A percentile compares a stretch with the other conserved stretches of the same genome.
Evolutionary conservation across 1,140 invertebrate genomes (phyloP).

Genomic region (Agrilus planipennis): DNA sequence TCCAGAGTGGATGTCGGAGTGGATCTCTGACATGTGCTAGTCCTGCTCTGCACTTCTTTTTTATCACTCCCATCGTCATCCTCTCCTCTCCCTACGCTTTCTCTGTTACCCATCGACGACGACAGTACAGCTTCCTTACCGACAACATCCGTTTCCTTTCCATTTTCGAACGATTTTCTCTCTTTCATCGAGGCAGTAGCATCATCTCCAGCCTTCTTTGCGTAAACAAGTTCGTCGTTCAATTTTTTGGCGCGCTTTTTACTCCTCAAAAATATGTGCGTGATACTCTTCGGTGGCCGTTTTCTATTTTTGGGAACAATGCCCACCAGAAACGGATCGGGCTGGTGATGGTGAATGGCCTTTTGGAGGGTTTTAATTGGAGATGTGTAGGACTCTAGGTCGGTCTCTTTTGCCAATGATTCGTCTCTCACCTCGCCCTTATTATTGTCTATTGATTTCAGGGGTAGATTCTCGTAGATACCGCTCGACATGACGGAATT

Average conservation of each 20-base stretch:
- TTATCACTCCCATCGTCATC: slow-evolving; percentile 14
- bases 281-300: slow-evolving; percentile 19
- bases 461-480: slow-evolving; percentile 24
- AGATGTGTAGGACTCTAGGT: slow-evolving; percentile 1
- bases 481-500: slow-evolving; percentile 4
- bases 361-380: slow-evolving; percentile 21
- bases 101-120: slow-evolving; percentile 6
- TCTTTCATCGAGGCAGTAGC: background rate
- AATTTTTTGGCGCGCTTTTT: slow-evolving; percentile 4
- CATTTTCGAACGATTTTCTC: background rate
- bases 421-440: slow-evolving; percentile 6
- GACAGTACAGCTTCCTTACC: no score
- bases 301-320: slow-evolving; percentile 16
- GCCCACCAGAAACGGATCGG: slow-evolving; percentile 21
- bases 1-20: slow-evolving; percentile 35
- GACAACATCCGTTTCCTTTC: no score
- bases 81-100: slow-evolving; percentile 5
- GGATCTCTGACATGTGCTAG: slow-evolving; percentile 20
- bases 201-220: background rate
- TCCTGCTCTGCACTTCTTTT: slow-evolving; percentile 13
- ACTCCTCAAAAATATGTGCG: slow-evolving; percentile 20
- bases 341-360: slow-evolving; percentile 13
- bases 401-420: slow-evolving; percentile 4
- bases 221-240: slow-evolving; percentile 2
- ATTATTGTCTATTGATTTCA: slow-evolving; percentile 19